phyloP scores from a whole-genome alignment of 2,888 invertebrate species.

The Chironomus riparius region DNA sequence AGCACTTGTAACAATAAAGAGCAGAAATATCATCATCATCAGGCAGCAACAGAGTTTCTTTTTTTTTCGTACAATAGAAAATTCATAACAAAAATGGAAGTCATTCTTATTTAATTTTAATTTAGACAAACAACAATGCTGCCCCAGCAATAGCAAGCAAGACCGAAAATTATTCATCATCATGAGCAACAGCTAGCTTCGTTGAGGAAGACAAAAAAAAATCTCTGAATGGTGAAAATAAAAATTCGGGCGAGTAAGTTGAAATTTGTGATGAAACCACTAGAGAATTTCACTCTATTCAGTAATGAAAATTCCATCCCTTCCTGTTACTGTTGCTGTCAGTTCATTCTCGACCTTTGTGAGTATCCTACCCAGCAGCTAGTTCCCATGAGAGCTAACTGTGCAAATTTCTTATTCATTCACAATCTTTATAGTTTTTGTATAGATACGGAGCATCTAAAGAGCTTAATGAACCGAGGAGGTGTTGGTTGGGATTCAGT shows the following conservation, averaged over 20 bases:
- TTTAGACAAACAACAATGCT: background rate
- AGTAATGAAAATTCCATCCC: background rate
- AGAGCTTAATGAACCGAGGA: slow-evolving; percentile 17
- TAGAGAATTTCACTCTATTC: background rate
- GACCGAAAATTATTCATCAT: background rate
- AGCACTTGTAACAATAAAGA: background rate
- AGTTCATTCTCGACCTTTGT: background rate
- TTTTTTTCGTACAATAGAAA: background rate
- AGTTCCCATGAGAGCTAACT: background rate
- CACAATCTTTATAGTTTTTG: background rate
- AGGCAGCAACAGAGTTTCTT: background rate
- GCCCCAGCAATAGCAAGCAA: background rate
- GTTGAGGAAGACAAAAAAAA: background rate
- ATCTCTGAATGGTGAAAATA: too few relatives aligned
- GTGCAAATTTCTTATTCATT: background rate
- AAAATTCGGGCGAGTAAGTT: too few relatives aligned
- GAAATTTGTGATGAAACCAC: background rate
- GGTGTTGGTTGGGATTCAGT: slow-evolving; percentile 1
- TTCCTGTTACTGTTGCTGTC: background rate
- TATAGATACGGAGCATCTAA: background rate
- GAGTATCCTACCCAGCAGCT: background rate
- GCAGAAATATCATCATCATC: slow-evolving; percentile 4
- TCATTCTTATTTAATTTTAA: slow-evolving; percentile 18
- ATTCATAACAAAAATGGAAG: background rate
- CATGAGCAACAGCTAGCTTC: background rate